These are phyloP conservation scores for Dermolepida albohirtum DNA, from an alignment of 2,888 invertebrate species.

Conservation along the genomic window DNA sequence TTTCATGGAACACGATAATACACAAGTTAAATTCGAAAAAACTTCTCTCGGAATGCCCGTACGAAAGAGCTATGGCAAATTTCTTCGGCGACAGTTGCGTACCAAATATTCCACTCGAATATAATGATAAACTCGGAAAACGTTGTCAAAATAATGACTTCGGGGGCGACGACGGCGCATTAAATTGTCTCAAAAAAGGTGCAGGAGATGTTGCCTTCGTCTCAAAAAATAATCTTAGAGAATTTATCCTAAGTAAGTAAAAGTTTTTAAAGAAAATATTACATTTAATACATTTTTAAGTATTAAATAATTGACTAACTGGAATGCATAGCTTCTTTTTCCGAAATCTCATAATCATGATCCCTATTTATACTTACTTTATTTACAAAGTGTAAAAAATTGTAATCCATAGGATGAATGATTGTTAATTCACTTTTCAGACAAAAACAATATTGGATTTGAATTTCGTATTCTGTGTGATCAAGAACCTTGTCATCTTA, in stretches of 20 bases:
- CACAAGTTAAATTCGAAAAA: slow-evolving; percentile 63
- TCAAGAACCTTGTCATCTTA: slow-evolving; percentile 69
- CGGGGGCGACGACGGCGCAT: slow-evolving; percentile 72
- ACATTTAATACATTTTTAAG: too few species aligned
- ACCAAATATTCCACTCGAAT: slow-evolving; percentile 63
- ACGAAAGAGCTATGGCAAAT: slow-evolving; percentile 61
- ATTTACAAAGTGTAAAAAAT: too few species aligned
- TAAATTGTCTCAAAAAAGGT: slow-evolving; percentile 75
- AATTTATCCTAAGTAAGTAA: slow-evolving; percentile 67
- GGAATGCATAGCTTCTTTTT: too few species aligned
- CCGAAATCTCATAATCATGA: too few species aligned
- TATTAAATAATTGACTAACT: too few species aligned
- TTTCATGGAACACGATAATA: slow-evolving; percentile 74
- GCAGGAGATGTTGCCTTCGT: slow-evolving; percentile 84
- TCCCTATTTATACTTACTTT: too few species aligned
- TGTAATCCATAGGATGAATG: too few species aligned
- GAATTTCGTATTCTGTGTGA: slow-evolving; percentile 72
- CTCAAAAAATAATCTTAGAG: slow-evolving; percentile 57
- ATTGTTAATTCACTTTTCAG: slow-evolving; percentile 25
- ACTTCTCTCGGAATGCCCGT: slow-evolving; percentile 63
- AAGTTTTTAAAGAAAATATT: too few species aligned
- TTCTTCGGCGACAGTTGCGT: slow-evolving; percentile 80
- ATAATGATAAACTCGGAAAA: slow-evolving; percentile 54
- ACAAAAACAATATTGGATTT: slow-evolving; percentile 37
- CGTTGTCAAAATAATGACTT: slow-evolving; percentile 59